Evolutionary conservation across 2,888 invertebrate species (phyloP), one percentile per base, ranked within the genome.

Genomic region (Bursaphelenchus okinawaensis): DNA sequence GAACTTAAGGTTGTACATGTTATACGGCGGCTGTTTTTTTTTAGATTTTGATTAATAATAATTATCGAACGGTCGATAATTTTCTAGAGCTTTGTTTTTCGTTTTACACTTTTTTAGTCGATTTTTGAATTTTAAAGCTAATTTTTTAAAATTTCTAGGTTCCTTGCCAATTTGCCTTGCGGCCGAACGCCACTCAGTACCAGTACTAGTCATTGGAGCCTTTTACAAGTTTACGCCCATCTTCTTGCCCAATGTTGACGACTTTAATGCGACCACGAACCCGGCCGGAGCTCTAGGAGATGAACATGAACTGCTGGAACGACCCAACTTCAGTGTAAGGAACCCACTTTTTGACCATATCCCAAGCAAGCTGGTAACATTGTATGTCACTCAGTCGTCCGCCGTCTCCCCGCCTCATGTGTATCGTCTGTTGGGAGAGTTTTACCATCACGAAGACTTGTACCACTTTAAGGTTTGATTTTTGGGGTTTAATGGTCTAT

Each of bases 151-250:
- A n/a, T n/a, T n/a, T 66, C 40, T 29, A 67, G 67, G 67, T 12
- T 68, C 72, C 19, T 69, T 75, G 27, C 68, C 71, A n/a, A 73
- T 79, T 27, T 75, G 75, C 20, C 68, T 75, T 12, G 66, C 72
- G 7, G 79, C 79, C 28, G 68, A 76, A 20, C 65, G 74, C 27
- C 79, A 79, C 58, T 70, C 73, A 7, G 73, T 79, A 26, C 79
- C 79, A 1, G 75, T 79, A 0, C 69, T 76, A 55, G 70, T 77
- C 8, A 61, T 76, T 23, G 72, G 73, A 20, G 73, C 77, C 7
- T 76, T 76, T 65, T 79, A 77, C 65, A 79, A 79, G 67, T 67
- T 78, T n/a, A 65, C 73, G n/a, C 69, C 69, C 28, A 54, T 56
- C 22, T 69, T 69, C 55, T 28, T 69, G 20, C 69, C 68, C 12